phyloP scores from a whole-genome alignment of 2,113 vertebrate species.

The Hydropotes inermis region DNA sequence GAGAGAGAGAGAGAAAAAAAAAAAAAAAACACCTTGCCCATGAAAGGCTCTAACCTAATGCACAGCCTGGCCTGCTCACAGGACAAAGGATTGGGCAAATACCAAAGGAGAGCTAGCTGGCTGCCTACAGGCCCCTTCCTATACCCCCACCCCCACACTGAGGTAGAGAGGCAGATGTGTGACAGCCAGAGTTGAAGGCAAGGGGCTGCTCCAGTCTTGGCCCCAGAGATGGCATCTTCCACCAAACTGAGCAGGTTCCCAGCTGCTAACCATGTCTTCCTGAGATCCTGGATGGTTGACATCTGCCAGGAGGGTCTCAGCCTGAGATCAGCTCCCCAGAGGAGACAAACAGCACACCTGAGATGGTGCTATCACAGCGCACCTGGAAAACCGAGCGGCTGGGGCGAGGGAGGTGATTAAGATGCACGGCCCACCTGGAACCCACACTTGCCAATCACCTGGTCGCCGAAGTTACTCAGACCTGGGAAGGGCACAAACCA shows the following conservation, averaged over 20 bases:
- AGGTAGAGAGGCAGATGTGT: not conserved
- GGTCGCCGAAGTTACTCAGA: not conserved
- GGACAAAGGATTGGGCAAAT: not conserved
- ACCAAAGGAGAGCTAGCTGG: not conserved
- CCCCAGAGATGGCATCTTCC: not conserved
- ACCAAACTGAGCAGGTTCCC: not conserved
- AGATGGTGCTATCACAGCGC: not conserved
- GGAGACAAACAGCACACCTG: not conserved
- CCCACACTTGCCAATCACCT: not conserved
- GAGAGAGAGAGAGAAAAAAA: not conserved
- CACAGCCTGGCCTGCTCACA: not conserved
- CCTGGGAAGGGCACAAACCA: not conserved
- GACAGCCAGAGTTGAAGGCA: not conserved
- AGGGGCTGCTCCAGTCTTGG: not conserved
- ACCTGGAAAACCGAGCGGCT: not conserved
- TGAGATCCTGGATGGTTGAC: not conserved
- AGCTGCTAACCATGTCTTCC: not conserved
- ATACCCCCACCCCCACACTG: accelerated
- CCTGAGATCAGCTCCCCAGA: not conserved
- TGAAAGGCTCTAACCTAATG: not conserved
- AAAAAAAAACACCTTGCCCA: accelerated
- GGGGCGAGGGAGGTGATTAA: not conserved
- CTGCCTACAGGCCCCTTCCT: not conserved
- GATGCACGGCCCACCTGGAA: not conserved
- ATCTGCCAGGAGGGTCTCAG: not conserved